phyloP scores from a whole-genome alignment of 1,140 invertebrate species.

The Bradysia coprophila region DNA sequence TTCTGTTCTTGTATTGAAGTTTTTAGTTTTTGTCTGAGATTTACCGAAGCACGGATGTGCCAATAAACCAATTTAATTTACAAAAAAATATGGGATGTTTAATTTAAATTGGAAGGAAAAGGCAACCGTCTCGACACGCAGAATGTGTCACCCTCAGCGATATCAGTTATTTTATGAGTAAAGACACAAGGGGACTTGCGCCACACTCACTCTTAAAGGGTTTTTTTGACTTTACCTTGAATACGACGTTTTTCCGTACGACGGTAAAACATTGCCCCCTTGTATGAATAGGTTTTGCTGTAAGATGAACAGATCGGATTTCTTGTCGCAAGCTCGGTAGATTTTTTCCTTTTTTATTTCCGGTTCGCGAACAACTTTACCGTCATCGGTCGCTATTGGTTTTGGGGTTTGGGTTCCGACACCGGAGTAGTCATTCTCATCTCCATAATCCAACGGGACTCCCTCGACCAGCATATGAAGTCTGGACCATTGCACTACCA shows the following conservation, averaged over 20 bases:
- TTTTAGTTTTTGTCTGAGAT: no score
- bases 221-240: slow-evolving; percentile 10
- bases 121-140: no score
- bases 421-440: slow-evolving; percentile 14
- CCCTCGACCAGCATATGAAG: slow-evolving; percentile 20
- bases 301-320: slow-evolving; percentile 42
- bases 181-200: no score
- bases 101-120: no score
- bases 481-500: slow-evolving; percentile 16
- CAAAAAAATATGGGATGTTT: no score
- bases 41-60: no score
- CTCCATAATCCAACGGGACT: slow-evolving; percentile 17
- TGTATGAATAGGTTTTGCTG: slow-evolving; percentile 35
- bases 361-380: slow-evolving; percentile 20
- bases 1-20: no score
- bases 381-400: slow-evolving; percentile 24
- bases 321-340: slow-evolving; percentile 40
- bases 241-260: slow-evolving; percentile 14
- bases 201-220: no score
- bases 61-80: no score
- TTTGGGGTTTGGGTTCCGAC: slow-evolving; percentile 14
- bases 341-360: slow-evolving; percentile 17
- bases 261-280: slow-evolving; percentile 25
- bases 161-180: no score
- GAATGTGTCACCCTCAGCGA: no score